Percentiles rank a stretch among this genome's conserved stretches.
Conservation (phyloP, 2,888 invertebrate genomes). For the Fissipunctia ypsillon region DNA sequence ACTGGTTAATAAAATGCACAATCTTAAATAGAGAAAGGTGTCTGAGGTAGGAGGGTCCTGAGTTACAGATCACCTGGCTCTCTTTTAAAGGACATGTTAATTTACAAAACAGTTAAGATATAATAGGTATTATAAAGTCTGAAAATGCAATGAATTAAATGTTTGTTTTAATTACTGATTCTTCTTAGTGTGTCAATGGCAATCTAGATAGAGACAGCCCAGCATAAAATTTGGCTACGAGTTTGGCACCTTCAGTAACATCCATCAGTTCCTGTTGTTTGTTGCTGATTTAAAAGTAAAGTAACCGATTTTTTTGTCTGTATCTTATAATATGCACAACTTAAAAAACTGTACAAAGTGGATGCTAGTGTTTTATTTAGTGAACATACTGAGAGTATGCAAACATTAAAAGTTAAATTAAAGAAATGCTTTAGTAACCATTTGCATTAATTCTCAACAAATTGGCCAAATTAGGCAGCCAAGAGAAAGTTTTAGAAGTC, state of each 20-base stretch:
- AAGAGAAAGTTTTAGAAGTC: too few relatives aligned
- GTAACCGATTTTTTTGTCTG: not conserved
- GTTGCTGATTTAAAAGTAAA: not conserved
- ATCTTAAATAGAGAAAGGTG: too few relatives aligned
- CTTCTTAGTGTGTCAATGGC: not conserved
- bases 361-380: not conserved
- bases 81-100: too few relatives aligned
- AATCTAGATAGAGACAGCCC: not conserved
- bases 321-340: not conserved
- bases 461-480: not conserved
- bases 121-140: too few relatives aligned
- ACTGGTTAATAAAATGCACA: too few relatives aligned
- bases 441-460: not conserved
- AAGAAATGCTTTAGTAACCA: not conserved
- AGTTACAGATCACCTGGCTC: too few relatives aligned
- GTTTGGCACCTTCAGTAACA: not conserved
- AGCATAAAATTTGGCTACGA: not conserved
- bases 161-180: not conserved
- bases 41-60: too few relatives aligned
- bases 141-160: conserved; percentile 11
- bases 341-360: not conserved
- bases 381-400: not conserved
- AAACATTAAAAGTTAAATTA: not conserved
- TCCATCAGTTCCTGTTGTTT: not conserved
- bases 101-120: too few relatives aligned